These are phyloP conservation scores for Morpho achilles DNA, from an alignment of 2,888 invertebrate species.

Conservation along the genomic window DNA sequence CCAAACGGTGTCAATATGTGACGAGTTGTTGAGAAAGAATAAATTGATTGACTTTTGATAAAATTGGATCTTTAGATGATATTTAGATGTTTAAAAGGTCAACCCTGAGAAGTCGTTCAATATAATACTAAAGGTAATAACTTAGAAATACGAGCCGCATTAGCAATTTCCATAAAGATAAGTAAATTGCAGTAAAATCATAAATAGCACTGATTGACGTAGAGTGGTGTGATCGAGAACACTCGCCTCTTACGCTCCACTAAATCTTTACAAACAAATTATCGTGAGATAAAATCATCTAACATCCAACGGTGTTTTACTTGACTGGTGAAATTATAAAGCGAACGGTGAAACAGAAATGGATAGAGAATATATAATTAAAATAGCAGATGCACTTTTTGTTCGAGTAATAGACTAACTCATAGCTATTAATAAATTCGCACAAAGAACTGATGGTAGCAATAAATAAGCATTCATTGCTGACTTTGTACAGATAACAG, in stretches of 20 bases:
- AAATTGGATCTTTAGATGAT: too few species aligned
- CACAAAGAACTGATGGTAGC: background rate
- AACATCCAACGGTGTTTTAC: conserved; percentile 7
- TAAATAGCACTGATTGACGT: conserved; percentile 17
- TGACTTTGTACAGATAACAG: background rate
- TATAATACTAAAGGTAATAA: background rate
- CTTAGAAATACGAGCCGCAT: conserved; percentile 10
- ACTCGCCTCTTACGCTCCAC: conserved; percentile 4
- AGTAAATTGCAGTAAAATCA: conserved; percentile 12
- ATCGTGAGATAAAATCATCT: background rate
- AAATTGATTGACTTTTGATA: too few species aligned
- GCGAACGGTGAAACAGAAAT: conserved; percentile 2
- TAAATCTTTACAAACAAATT: background rate
- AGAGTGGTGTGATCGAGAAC: conserved; percentile 20
- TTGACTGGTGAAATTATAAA: background rate
- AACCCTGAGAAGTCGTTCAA: too few species aligned
- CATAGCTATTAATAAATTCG: conserved; percentile 8
- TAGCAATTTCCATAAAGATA: conserved; percentile 9
- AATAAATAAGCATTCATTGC: conserved; percentile 1
- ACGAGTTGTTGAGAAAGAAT: too few species aligned
- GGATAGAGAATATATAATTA: background rate
- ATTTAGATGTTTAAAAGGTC: too few species aligned
- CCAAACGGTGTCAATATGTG: too few species aligned
- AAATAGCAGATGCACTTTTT: conserved; percentile 9
- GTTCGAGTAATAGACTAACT: background rate